These are phyloP conservation scores for Alectura lathami DNA, from an alignment of 2,113 vertebrate genomes.

Conservation along the genomic window DNA sequence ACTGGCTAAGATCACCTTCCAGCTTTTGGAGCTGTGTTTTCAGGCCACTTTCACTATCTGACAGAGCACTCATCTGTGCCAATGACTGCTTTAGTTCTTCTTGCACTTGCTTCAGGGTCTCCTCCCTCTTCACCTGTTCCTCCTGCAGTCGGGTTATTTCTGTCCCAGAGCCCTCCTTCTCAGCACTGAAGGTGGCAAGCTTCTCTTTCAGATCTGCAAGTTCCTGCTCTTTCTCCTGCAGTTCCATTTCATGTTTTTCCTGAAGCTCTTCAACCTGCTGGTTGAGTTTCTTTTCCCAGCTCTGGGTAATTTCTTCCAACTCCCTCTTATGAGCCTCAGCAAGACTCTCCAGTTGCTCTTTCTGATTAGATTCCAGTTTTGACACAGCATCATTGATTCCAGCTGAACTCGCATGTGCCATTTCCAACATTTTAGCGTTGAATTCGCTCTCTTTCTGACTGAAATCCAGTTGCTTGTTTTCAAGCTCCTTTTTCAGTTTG, in stretches of 20 bases:
- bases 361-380: constrained; percentile 88
- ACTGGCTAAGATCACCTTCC: constrained; percentile 80
- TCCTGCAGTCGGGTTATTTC: constrained; percentile 81
- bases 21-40: constrained; percentile 81
- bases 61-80: constrained; percentile 73
- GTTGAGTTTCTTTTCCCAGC: constrained; percentile 81
- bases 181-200: constrained; percentile 70
- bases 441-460: constrained; percentile 88
- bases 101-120: constrained; percentile 82
- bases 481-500: constrained; percentile 85
- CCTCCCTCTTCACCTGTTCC: constrained; percentile 76
- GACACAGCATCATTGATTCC: constrained; percentile 83
- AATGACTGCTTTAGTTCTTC: constrained; percentile 82
- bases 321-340: constrained; percentile 75
- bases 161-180: constrained; percentile 75
- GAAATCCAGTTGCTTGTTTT: constrained; percentile 86
- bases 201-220: constrained; percentile 79
- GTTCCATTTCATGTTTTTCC: constrained; percentile 77
- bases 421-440: constrained; percentile 86
- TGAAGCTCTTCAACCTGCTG: constrained; percentile 83
- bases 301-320: constrained; percentile 69
- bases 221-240: constrained; percentile 86
- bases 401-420: constrained; percentile 86
- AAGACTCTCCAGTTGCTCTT: constrained; percentile 84
- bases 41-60: constrained; percentile 76